Evolutionary conservation across 2,797 vertebrate genomes (phyloP).

Genomic region (Protonibea diacanthus): DNA sequence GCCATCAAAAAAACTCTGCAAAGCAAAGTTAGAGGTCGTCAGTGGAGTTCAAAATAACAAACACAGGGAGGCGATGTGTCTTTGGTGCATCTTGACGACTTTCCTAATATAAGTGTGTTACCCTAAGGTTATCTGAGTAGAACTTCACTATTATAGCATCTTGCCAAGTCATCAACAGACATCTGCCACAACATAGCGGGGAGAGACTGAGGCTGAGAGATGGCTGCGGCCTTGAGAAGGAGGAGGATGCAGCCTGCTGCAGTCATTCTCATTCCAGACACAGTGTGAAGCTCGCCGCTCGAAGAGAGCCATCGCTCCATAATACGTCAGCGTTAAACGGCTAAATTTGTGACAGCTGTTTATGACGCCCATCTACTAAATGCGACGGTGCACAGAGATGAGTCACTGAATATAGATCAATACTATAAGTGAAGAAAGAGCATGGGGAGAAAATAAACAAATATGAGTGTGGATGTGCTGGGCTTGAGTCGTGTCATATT

Average conservation of each 20-base stretch:
- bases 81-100: conserved; percentile 11
- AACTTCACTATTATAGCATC: conserved; percentile 38
- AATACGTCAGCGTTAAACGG: conserved; percentile 56
- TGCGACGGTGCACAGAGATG: conserved; percentile 40
- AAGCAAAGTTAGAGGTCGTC: conserved; percentile 22
- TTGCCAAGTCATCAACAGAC: conserved; percentile 65
- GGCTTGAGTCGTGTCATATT: conserved; percentile 33
- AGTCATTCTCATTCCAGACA: conserved; percentile 51
- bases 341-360: conserved; percentile 72
- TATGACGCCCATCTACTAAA: conserved; percentile 57
- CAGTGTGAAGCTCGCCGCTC: conserved; percentile 25
- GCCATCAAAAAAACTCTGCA: conserved; percentile 96
- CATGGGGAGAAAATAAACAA: conserved; percentile 24
- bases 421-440: conserved; percentile 21
- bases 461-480: neutral
- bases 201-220: conserved; percentile 45
- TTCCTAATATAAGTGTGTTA: conserved; percentile 32
- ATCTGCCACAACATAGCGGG: conserved; percentile 58
- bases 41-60: neutral
- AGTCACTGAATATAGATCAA: conserved; percentile 63
- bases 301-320: conserved; percentile 37
- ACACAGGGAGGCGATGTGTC: neutral
- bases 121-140: conserved; percentile 47
- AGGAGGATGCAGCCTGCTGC: conserved; percentile 23
- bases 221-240: conserved; percentile 60